phyloP scores from a whole-genome alignment of 2,797 vertebrate genomes.

The Scolopax bukidnonensis region DNA sequence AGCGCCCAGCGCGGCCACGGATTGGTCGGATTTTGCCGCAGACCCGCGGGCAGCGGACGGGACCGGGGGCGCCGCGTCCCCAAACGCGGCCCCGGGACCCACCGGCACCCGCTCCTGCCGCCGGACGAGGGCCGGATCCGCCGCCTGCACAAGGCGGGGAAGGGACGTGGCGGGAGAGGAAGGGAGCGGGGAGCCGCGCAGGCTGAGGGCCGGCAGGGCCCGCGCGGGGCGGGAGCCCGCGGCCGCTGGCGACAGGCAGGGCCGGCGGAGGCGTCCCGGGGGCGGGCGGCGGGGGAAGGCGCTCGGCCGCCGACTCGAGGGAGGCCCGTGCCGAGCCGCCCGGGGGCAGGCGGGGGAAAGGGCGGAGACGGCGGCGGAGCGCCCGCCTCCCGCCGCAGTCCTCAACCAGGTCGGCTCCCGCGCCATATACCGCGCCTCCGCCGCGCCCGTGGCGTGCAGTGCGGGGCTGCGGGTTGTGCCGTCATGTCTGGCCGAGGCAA shows the following conservation, averaged over 20 bases:
- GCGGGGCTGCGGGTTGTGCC: background rate
- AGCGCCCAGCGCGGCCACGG: background rate
- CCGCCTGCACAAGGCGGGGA: too few relatives aligned
- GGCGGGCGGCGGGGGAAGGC: background rate
- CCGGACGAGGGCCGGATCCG: background rate
- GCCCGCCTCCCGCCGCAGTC: background rate
- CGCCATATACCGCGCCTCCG: background rate
- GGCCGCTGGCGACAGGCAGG: background rate
- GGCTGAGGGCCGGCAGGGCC: background rate
- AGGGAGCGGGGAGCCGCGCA: background rate
- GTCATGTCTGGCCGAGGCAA: background rate
- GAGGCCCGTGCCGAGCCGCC: background rate
- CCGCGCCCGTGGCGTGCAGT: background rate
- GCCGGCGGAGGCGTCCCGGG: background rate
- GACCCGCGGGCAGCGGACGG: background rate
- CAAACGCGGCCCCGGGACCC: background rate
- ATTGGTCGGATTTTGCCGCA: constrained; percentile 53
- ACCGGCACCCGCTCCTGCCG: background rate
- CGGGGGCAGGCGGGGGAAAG: background rate
- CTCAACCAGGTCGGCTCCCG: background rate
- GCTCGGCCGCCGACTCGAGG: background rate
- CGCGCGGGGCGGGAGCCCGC: background rate
- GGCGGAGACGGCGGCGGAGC: background rate
- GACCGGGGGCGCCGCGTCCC: too few relatives aligned
- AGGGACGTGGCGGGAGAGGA: too few relatives aligned